Evolutionary conservation across 30 jellyfish, hydroid and myxozoan species (phyloP), one percentile per base, ranked within the genome.

Genomic region (Pseudorhiza aurosa): DNA sequence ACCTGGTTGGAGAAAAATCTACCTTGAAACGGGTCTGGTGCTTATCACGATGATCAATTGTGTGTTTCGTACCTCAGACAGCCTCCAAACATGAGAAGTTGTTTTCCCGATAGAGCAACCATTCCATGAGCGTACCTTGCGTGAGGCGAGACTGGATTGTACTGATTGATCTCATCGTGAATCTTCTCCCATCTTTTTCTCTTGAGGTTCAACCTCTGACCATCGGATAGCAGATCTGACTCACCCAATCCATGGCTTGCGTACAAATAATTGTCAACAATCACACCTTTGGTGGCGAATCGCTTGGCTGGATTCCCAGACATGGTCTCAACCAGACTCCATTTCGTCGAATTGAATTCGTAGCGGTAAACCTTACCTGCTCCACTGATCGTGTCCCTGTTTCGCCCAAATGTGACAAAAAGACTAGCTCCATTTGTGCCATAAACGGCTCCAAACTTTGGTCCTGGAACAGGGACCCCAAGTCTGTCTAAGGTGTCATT

Each of bases 101-200:
- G 45, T 36, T 69, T 49, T 5, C 44, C 80, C 11, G 96, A 63
- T 30, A 85, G 44, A 37, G 59, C 28, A 7, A 69, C 80, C 26
- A 88, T 65, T 2, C 78, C 57, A 44, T 74, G 96, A 15, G 53
- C 64, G 63, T 68, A 85, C 58, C 96, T 75, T 40, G 89, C 89
- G 63, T 85, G 87, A 22, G 96, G 96, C 68, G 56, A 53, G 36
- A 45, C 68, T 21, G 85, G 87, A 29, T 45, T 51, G 83, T 85
- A 85, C 44, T 79, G 90, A 43, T 77, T 85, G 28, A 44, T 69
- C 18, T 64, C 78, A 31, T 70, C 85, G 28, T 58, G 87, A 10
- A 57, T 10, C 56, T 36, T 68, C 33, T 69, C 76, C 96, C 96
- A 85, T 8, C 57, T 31, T 2, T 39, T 12, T 3, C 25, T 63